phyloP scores from a whole-genome alignment of 2,888 invertebrate species.

The Drosophila peninsularis region DNA sequence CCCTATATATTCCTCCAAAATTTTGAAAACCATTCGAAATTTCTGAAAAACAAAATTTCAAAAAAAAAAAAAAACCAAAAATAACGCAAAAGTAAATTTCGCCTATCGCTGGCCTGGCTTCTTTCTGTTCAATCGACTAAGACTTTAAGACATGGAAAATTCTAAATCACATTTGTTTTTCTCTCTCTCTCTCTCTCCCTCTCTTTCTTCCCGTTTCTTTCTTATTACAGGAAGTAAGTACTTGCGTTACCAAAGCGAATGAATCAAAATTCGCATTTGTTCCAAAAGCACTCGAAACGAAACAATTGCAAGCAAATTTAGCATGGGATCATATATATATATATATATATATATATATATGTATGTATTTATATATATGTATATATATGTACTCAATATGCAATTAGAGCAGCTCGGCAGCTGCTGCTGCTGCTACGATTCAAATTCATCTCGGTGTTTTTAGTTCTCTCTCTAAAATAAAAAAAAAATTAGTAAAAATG shows the following conservation, averaged over 20 bases:
- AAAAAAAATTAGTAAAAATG: background rate
- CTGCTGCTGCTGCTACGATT: background rate
- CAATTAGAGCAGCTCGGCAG: background rate
- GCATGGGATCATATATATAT: constrained; percentile 5
- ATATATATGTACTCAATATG: background rate
- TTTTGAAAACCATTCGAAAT: constrained; percentile 49
- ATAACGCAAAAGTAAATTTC: constrained; percentile 56
- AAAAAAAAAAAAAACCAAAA: constrained; percentile 26
- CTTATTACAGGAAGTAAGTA: constrained; percentile 85
- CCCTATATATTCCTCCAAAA: constrained; percentile 30
- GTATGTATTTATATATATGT: background rate
- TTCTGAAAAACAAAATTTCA: constrained; percentile 40
- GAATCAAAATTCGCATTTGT: constrained; percentile 22
- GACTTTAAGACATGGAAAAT: constrained; percentile 59
- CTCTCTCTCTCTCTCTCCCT: constrained; percentile 45
- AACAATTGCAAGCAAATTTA: constrained; percentile 20
- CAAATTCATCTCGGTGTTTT: constrained; percentile 1
- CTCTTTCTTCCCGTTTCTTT: constrained; percentile 78
- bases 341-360: background rate
- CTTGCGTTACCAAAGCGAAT: constrained; percentile 42
- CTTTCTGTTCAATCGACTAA: constrained; percentile 62
- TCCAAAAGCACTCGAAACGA: constrained; percentile 19
- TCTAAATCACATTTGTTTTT: constrained; percentile 69
- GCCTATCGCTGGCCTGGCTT: constrained; percentile 80
- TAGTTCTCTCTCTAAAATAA: background rate